Conservation (phyloP, 2,113 vertebrate genomes). For the Cyanistes caeruleus region DNA sequence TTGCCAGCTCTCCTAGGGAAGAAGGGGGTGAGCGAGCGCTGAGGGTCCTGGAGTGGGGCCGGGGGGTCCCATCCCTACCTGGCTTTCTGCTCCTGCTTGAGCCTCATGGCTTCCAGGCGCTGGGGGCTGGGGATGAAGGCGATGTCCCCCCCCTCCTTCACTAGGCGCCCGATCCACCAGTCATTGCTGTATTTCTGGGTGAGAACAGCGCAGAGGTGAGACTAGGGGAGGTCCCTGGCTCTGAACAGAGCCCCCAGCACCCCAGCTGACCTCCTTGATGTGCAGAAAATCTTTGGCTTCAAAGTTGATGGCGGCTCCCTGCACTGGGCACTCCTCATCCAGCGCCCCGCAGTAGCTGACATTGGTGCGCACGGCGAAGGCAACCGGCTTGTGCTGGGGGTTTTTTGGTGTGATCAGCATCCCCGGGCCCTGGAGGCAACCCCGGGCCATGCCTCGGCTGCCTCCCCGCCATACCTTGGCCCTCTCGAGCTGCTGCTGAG, state of each 20-base stretch:
- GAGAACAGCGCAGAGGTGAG: neutral
- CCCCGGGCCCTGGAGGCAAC: fast-evolving
- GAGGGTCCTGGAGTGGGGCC: fast-evolving
- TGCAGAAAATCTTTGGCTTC: constrained; percentile 99
- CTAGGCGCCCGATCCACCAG: constrained; percentile 96
- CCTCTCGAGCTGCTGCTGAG: constrained; percentile 94
- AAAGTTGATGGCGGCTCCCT: constrained; percentile 94
- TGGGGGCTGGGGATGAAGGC: constrained; percentile 95
- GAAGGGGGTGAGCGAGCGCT: fast-evolving
- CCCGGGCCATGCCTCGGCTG: neutral
- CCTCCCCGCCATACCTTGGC: constrained; percentile 82
- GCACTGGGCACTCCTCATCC: constrained; percentile 94
- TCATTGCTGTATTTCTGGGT: constrained; percentile 94
- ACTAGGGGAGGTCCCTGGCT: neutral
- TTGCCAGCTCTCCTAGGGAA: constrained; percentile 87
- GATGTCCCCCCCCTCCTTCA: constrained; percentile 94
- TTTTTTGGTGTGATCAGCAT: neutral
- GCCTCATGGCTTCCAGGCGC: constrained; percentile 91
- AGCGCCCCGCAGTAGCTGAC: constrained; percentile 94
- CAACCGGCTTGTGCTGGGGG: constrained; percentile 90
- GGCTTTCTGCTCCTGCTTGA: constrained; percentile 95
- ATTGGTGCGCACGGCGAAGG: constrained; percentile 94
- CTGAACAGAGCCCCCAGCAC: neutral
- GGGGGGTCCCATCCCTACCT: constrained; percentile 67
- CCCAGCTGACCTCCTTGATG: constrained; percentile 90